Evolutionary conservation across 2,113 vertebrate species (phyloP).

Genomic region (Calcarius ornatus): DNA sequence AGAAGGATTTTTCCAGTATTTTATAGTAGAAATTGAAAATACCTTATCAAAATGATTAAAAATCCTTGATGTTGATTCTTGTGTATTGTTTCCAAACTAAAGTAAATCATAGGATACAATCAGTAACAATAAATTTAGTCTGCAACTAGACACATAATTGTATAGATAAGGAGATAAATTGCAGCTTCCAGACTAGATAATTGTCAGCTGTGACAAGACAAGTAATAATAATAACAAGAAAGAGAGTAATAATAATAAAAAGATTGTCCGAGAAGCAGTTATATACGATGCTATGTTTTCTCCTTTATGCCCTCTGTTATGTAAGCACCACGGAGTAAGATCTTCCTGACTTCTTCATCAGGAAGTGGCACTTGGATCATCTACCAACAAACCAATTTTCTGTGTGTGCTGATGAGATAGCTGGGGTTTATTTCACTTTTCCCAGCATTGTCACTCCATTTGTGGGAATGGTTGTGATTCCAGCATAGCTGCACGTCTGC

Average conservation of each 20-base stretch:
- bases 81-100: background rate
- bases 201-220: background rate
- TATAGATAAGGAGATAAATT: background rate
- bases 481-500: background rate
- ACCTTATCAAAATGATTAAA: background rate
- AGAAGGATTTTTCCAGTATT: background rate
- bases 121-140: background rate
- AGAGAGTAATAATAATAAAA: background rate
- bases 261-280: background rate
- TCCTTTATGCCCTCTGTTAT: constrained; percentile 48
- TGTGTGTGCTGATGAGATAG: background rate
- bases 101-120: background rate
- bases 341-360: background rate
- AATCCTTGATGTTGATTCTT: background rate
- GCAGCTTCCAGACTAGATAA: background rate
- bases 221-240: background rate
- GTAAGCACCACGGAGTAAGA: background rate
- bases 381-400: background rate
- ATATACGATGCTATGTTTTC: background rate
- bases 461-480: background rate
- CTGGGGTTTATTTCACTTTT: background rate
- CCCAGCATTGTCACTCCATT: background rate
- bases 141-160: background rate
- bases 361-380: background rate
- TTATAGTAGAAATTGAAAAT: background rate